A percentile compares a stretch with the other conserved stretches of the same genome.
Conservation (phyloP, 2,113 vertebrate genomes). For the Taurulus bubalis region DNA sequence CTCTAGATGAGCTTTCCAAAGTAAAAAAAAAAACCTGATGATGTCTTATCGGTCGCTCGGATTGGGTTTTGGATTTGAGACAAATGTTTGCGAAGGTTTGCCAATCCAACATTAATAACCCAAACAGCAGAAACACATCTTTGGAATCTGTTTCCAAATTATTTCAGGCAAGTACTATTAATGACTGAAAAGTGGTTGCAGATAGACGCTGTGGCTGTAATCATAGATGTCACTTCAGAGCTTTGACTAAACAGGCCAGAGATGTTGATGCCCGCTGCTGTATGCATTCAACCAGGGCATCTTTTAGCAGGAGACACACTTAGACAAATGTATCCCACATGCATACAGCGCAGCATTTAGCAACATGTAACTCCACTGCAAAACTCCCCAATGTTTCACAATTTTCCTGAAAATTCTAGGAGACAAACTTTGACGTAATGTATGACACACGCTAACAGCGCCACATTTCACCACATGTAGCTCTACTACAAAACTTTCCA, state of each 20-base stretch:
- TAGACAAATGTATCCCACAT: no score
- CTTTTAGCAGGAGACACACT: neutral
- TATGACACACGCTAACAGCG: neutral
- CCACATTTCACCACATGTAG: neutral
- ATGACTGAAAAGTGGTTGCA: no score
- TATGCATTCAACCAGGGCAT: neutral
- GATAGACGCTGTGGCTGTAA: no score
- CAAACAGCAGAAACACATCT: neutral
- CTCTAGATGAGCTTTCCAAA: neutral
- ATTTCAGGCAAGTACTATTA: neutral
- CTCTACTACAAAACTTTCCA: neutral
- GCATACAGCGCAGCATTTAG: no score
- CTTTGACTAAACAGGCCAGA: neutral
- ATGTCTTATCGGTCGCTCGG: neutral
- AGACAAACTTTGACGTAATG: constrained; percentile 1
- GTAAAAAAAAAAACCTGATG: neutral
- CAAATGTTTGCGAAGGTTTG: neutral
- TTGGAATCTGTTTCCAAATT: neutral
- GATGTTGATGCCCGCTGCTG: neutral
- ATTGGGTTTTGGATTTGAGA: no score
- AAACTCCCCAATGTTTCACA: no score
- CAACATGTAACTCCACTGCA: no score
- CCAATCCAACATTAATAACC: neutral
- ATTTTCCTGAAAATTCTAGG: no score
- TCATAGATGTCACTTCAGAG: neutral